Percentiles rank a stretch among this genome's conserved stretches.
Evolutionary conservation across 2,113 vertebrate species (phyloP).

Genomic region (Pipa parva): DNA sequence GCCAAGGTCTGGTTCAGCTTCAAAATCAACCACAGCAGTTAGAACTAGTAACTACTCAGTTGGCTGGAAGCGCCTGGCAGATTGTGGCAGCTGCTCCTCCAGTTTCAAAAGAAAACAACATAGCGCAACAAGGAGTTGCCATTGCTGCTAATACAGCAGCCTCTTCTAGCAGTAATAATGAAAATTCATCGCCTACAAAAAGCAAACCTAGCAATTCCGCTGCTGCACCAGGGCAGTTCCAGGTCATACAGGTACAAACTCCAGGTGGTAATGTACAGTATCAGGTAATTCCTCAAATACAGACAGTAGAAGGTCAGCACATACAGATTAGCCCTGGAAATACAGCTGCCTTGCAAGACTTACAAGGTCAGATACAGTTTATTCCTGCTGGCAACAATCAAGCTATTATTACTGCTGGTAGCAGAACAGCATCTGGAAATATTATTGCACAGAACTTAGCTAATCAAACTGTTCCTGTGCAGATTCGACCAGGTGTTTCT

Average conservation of each 20-base stretch:
- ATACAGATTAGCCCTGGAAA: constrained; percentile 86
- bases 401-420: constrained; percentile 75
- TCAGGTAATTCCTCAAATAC: constrained; percentile 96
- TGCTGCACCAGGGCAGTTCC: constrained; percentile 74
- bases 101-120: constrained; percentile 82
- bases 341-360: constrained; percentile 74
- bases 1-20: constrained; percentile 89
- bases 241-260: constrained; percentile 92
- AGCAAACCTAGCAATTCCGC: constrained; percentile 66
- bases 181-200: constrained; percentile 77
- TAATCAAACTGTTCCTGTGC: constrained; percentile 87
- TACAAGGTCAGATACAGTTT: constrained; percentile 89
- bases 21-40: constrained; percentile 87
- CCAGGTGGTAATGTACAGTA: constrained; percentile 87
- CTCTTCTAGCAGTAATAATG: constrained; percentile 71
- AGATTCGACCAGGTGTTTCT: constrained; percentile 90
- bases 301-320: constrained; percentile 91
- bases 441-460: constrained; percentile 83
- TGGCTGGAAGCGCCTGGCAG: constrained; percentile 94
- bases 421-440: constrained; percentile 73
- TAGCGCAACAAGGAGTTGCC: constrained; percentile 70
- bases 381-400: constrained; percentile 87
- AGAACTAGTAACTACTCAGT: constrained; percentile 92
- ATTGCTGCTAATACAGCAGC: constrained; percentile 62
- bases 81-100: constrained; percentile 84